Evolutionary conservation across 2,888 invertebrate genomes (phyloP).

Genomic region (Megaustenia siamemsis): DNA sequence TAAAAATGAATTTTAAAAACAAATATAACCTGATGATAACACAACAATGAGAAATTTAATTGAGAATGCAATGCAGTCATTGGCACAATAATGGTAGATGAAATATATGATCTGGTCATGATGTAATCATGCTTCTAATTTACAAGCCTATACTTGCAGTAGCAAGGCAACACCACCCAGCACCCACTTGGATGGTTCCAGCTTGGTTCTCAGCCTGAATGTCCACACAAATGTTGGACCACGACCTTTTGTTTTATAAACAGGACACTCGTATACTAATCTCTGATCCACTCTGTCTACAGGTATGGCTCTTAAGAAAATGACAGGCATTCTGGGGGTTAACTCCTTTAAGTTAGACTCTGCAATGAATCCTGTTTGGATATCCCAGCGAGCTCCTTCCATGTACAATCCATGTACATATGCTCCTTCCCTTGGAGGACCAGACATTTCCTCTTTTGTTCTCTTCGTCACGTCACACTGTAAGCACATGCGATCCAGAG

Average conservation of each 20-base stretch:
- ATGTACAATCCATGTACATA: constrained; percentile 93
- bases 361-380: constrained; percentile 92
- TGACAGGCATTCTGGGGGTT: constrained; percentile 95
- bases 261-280: constrained; percentile 97
- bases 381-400: constrained; percentile 98
- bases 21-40: too few species aligned
- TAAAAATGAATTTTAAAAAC: too few species aligned
- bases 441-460: constrained; percentile 92
- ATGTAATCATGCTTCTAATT: too few species aligned
- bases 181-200: constrained; percentile 96
- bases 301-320: constrained; percentile 88
- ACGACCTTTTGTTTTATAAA: constrained; percentile 94
- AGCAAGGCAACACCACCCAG: constrained; percentile 95
- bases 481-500: constrained; percentile 96
- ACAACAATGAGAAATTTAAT: too few species aligned
- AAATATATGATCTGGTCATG: too few species aligned
- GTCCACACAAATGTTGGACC: constrained; percentile 98
- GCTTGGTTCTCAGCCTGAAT: constrained; percentile 96
- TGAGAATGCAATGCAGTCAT: too few species aligned
- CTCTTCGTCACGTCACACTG: constrained; percentile 99
- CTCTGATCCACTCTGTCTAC: constrained; percentile 95
- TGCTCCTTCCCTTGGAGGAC: constrained; percentile 91
- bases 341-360: constrained; percentile 95
- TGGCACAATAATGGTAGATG: too few species aligned
- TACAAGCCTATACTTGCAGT: constrained; percentile 87